Percentiles rank a stretch among this genome's conserved stretches.
Evolutionary conservation across 2,113 vertebrate species (phyloP).

Genomic region (Ochotona princeps): DNA sequence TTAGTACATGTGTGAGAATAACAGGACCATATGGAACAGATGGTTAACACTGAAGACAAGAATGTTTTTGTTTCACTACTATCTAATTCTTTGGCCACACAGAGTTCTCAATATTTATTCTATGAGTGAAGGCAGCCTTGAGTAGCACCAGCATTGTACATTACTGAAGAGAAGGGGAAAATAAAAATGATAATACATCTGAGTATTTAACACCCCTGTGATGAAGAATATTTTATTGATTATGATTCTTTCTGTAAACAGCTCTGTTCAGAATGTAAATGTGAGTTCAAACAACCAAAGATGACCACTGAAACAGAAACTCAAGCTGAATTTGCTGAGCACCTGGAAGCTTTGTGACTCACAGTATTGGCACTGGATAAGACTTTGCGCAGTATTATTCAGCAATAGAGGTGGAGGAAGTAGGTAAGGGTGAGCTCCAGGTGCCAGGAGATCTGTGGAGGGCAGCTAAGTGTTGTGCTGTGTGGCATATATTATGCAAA

Average conservation of each 20-base stretch:
- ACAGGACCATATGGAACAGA: not conserved
- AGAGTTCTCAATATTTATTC: not conserved
- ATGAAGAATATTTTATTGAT: not conserved
- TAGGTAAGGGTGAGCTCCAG: not conserved
- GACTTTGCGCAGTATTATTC: not conserved
- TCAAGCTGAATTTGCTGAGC: not conserved
- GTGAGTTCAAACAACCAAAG: not conserved
- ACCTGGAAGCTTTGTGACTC: not conserved
- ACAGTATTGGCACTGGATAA: too few species aligned
- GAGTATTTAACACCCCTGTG: not conserved
- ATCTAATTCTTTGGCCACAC: not conserved
- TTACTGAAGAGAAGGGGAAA: not conserved
- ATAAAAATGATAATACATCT: not conserved
- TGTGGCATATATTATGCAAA: not conserved
- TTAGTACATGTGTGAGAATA: not conserved
- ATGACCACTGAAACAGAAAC: not conserved
- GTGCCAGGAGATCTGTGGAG: not conserved
- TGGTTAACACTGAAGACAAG: not conserved
- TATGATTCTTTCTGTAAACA: not conserved
- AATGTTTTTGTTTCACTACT: not conserved
- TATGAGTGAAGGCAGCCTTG: not conserved
- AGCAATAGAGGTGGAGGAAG: not conserved
- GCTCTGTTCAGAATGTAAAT: not conserved
- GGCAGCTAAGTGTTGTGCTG: not conserved
- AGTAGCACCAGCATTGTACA: not conserved